Percentiles rank a stretch among this genome's conserved stretches.
phyloP scores from a whole-genome alignment of 2,888 invertebrate species.

The Drosophila kambysellisi region DNA sequence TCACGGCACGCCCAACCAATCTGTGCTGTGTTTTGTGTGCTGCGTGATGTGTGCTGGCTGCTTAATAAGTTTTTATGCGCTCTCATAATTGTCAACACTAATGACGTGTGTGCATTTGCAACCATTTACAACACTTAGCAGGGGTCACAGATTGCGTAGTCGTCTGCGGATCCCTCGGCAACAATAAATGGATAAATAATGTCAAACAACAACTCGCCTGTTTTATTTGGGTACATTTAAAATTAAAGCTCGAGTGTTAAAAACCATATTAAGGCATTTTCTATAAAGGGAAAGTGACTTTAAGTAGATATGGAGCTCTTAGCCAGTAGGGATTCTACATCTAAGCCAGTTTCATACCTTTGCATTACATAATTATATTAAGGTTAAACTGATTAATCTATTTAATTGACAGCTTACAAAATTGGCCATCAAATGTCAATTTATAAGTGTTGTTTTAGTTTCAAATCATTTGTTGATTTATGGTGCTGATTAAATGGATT shows the following conservation, averaged over 20 bases:
- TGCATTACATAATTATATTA: background rate
- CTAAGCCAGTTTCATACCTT: background rate
- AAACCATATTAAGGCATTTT: background rate
- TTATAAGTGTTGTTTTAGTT: constrained; percentile 44
- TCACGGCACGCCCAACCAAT: constrained; percentile 23
- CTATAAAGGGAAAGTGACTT: background rate
- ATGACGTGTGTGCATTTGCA: constrained; percentile 48
- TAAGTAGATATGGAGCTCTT: background rate
- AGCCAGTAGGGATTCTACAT: background rate
- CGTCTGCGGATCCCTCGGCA: constrained; percentile 6
- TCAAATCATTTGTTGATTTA: constrained; percentile 36
- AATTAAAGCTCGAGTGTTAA: background rate
- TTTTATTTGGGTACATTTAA: background rate
- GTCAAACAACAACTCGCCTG: constrained; percentile 10
- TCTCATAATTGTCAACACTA: constrained; percentile 63
- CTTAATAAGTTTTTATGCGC: constrained; percentile 60
- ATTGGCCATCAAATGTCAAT: constrained; percentile 28
- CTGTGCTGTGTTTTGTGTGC: background rate
- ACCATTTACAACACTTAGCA: constrained; percentile 35
- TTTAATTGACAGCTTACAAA: constrained; percentile 1
- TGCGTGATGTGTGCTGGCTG: constrained; percentile 12
- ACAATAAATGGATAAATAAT: constrained; percentile 46
- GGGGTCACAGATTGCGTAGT: constrained; percentile 12
- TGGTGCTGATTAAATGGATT: constrained; percentile 27
- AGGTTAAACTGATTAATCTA: constrained; percentile 4